Evolutionary conservation across 2,797 vertebrate species (phyloP), one percentile per base, ranked within the genome.

Genomic region (Poeciliopsis infans): DNA sequence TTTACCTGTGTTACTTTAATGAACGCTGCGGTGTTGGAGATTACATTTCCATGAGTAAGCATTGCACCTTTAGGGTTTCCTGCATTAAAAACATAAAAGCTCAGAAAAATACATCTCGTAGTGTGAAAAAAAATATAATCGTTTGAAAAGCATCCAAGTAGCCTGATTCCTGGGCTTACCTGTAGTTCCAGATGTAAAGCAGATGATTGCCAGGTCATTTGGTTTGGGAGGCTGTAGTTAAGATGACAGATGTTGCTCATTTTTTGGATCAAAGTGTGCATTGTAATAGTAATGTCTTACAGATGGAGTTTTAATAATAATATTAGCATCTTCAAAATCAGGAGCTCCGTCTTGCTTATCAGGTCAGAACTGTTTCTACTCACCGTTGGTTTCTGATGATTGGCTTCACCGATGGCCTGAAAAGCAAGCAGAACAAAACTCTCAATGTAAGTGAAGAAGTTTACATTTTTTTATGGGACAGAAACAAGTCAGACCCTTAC

Each of bases 111-210:
- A 69, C 5, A 61, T 5, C 0, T 20, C 13, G 57, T 8, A 2
- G 53, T n/a, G 12, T 7, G 23, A 39, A 36, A 1, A 51, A 69
- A 25, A 43, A 64, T n/a, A 7, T 49, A 4, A 13, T 39, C 4
- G 25, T 46, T 33, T 72, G 0, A 1, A 43, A 69, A 74, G 69
- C 3, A 1, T 76, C 71, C 20, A 69, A 13, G 41, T 49, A 7
- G 20, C 15, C 69, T 51, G 3, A 49, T 6, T 51, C 15, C 7
- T 33, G 55, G 64, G 15, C 3, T 66, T 94, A 98, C 98, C 98
- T 95, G 98, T 99, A 2, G 98, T 99, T 93, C 98, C 98, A 88
- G 98, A 99, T 85, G 98, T 99, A 87, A 99, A 99, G 93, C 98
- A 99, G 93, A 99, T 91, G 47, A 99, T 45, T 39, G 98, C 98